Conservation (phyloP, 2,113 vertebrate species). For the Syngnathoides biaculeatus region DNA sequence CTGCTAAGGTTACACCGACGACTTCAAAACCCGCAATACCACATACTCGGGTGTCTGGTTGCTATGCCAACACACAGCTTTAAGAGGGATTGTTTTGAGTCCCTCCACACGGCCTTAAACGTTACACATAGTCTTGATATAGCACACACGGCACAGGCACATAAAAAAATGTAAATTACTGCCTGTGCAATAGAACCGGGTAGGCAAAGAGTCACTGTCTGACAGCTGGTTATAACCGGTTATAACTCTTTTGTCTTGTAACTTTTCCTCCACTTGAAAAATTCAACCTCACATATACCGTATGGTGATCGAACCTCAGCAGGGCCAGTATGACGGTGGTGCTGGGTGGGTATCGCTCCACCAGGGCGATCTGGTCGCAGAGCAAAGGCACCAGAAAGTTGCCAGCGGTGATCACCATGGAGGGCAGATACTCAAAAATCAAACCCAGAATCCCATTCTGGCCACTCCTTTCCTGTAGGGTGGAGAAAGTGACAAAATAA, state of each 20-base stretch:
- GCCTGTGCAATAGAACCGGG: neutral
- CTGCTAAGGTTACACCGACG: no score
- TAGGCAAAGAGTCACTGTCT: no score
- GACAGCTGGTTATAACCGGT: no score
- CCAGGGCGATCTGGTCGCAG: conserved; percentile 71
- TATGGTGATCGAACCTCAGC: conserved; percentile 39
- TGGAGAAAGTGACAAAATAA: neutral
- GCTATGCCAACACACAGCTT: neutral
- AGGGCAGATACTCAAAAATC: conserved; percentile 78
- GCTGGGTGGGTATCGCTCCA: conserved; percentile 76
- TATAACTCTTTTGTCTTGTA: no score
- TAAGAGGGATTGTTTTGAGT: neutral
- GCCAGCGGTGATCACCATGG: conserved; percentile 79
- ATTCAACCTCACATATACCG: neutral
- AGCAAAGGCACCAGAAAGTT: conserved; percentile 81
- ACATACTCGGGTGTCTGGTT: neutral
- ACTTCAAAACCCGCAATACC: neutral
- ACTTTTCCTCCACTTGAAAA: neutral
- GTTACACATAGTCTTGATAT: neutral
- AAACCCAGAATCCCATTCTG: conserved; percentile 60
- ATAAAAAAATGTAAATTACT: neutral
- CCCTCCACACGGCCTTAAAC: neutral
- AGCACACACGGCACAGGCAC: neutral
- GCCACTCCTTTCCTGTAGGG: neutral
- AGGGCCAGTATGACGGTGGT: conserved; percentile 76